Conservation (phyloP, 1,140 invertebrate species). For the Drosophila pseudoobscura region DNA sequence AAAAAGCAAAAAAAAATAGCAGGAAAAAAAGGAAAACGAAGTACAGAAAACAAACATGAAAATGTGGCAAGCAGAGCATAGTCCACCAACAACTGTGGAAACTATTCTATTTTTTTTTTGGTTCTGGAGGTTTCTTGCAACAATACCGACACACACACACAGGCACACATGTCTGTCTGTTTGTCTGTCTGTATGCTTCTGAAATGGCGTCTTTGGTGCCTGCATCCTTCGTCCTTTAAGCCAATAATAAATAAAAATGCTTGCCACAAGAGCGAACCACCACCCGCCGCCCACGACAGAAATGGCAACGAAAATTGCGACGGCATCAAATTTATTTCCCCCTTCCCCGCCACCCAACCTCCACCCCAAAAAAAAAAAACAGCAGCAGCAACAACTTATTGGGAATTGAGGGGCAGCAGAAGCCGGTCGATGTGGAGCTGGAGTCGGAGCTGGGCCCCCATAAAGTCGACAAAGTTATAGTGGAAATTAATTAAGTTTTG, state of each 20-base stretch:
- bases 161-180: constrained; percentile 41
- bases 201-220: constrained; percentile 28
- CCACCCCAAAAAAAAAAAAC: neutral
- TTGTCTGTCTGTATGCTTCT: constrained; percentile 39
- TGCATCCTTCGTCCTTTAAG: constrained; percentile 75
- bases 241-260: constrained; percentile 82
- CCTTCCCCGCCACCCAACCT: neutral
- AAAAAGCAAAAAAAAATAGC: constrained; percentile 50
- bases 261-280: constrained; percentile 46
- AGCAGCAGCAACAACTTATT: constrained; percentile 60
- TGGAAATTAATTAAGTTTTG: constrained; percentile 81
- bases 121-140: constrained; percentile 42
- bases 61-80: constrained; percentile 56
- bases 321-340: constrained; percentile 68
- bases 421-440: neutral
- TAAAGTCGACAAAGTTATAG: constrained; percentile 79
- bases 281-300: constrained; percentile 29
- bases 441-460: constrained; percentile 16
- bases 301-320: constrained; percentile 66
- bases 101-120: constrained; percentile 26
- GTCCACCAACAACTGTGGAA: constrained; percentile 23
- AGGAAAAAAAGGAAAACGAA: constrained; percentile 22
- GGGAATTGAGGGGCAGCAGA: constrained; percentile 13
- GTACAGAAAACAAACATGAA: constrained; percentile 34
- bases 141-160: constrained; percentile 67